These are phyloP conservation scores for Eulemur rubriventer DNA, from an alignment of 2,797 vertebrate species.

Conservation along the genomic window DNA sequence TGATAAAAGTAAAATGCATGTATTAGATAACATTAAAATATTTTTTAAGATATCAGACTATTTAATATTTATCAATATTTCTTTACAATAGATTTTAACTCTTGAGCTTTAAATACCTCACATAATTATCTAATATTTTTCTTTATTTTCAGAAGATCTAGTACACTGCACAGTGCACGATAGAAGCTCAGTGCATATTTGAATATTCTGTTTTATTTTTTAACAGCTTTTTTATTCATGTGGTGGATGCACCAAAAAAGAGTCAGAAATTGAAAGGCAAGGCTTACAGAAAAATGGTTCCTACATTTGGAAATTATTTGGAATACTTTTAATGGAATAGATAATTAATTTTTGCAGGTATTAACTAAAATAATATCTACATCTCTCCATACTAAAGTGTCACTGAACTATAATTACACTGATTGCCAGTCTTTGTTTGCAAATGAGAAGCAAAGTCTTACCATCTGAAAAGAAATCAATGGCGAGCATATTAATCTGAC, in stretches of 20 bases:
- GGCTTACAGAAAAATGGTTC: background rate
- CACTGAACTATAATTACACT: background rate
- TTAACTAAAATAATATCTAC: background rate
- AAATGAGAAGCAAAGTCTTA: background rate
- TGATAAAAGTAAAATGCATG: background rate
- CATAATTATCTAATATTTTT: background rate
- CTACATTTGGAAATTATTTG: background rate
- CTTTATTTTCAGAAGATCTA: background rate
- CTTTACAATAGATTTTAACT: background rate
- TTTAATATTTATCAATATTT: background rate
- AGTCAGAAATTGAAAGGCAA: background rate
- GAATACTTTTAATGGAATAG: background rate
- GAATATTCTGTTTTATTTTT: background rate
- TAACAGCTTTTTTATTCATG: background rate
- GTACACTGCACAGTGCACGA: rapidly evolving
- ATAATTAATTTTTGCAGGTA: constrained; percentile 20
- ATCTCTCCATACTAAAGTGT: background rate
- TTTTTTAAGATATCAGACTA: background rate
- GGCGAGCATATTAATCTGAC: background rate
- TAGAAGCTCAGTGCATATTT: background rate
- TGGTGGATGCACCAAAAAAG: background rate
- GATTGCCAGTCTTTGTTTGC: background rate
- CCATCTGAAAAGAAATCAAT: background rate
- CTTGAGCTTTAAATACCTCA: background rate
- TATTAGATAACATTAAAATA: background rate